phyloP scores from a whole-genome alignment of 2,797 vertebrate genomes.

The Ctenosaura bakeri region DNA sequence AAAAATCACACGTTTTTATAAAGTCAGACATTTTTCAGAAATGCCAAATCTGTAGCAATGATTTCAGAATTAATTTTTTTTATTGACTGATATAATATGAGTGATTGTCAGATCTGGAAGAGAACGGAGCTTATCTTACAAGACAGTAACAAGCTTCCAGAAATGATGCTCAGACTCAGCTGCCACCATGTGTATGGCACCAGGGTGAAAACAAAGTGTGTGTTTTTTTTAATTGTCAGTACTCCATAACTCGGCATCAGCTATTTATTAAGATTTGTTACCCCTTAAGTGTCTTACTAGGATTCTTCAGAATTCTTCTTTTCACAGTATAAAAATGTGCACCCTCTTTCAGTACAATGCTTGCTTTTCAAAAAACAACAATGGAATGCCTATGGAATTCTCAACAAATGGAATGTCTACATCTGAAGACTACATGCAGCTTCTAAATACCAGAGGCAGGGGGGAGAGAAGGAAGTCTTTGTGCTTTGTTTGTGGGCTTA shows the following conservation, averaged over 20 bases:
- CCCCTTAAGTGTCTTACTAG: not conserved
- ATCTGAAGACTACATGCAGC: not conserved
- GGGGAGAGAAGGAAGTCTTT: too few relatives aligned
- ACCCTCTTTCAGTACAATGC: not conserved
- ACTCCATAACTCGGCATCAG: not conserved
- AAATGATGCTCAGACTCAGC: too few relatives aligned
- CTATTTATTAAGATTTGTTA: not conserved
- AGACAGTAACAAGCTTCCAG: too few relatives aligned
- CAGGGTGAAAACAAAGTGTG: not conserved
- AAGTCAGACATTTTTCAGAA: too few relatives aligned
- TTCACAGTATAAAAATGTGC: not conserved
- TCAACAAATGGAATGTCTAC: not conserved
- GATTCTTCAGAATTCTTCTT: not conserved
- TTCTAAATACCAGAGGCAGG: not conserved
- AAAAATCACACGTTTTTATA: too few relatives aligned
- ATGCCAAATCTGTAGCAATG: too few relatives aligned
- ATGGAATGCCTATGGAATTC: not conserved
- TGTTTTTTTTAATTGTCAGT: too few relatives aligned
- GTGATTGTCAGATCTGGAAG: too few relatives aligned
- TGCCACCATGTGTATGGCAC: not conserved
- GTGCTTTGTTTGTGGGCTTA: not conserved
- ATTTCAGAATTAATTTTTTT: too few relatives aligned
- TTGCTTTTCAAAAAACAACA: not conserved
- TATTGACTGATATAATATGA: too few relatives aligned
- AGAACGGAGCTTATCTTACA: too few relatives aligned